Conservation (phyloP, 1,140 invertebrate species). For the Sycobia sp. region DNA sequence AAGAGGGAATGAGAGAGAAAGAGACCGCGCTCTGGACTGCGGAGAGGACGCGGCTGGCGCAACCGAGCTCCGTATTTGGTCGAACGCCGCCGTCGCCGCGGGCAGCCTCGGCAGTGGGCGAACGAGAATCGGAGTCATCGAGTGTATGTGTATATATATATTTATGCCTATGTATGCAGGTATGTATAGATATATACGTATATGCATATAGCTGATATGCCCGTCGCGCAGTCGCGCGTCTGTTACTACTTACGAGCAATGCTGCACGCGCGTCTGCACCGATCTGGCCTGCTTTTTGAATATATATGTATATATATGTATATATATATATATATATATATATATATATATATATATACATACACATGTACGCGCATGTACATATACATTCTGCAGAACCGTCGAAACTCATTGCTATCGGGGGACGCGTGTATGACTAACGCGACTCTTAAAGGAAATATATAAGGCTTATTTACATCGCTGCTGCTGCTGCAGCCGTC, state of each 20-base stretch:
- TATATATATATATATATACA: neutral
- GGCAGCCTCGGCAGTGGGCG: conserved; percentile 25
- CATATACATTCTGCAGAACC: neutral
- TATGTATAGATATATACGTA: too few species aligned
- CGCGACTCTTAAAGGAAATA: conserved; percentile 21
- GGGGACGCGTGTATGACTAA: conserved; percentile 5
- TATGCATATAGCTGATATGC: too few species aligned
- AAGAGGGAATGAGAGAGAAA: conserved; percentile 12
- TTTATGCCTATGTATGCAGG: too few species aligned
- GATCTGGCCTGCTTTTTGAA: conserved; percentile 3
- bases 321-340: too few species aligned
- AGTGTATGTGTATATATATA: too few species aligned
- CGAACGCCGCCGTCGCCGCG: neutral
- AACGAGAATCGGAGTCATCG: conserved; percentile 29
- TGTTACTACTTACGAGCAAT: too few species aligned
- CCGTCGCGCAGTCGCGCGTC: too few species aligned
- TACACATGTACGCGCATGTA: neutral
- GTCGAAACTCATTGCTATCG: too few species aligned
- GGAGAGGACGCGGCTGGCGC: neutral
- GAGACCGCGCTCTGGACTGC: too few species aligned
- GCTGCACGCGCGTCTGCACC: neutral
- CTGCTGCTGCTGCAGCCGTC: too few species aligned
- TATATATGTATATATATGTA: too few species aligned
- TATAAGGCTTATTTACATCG: too few species aligned
- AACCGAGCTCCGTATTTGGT: conserved; percentile 27